phyloP scores from a whole-genome alignment of 2,888 invertebrate species.

The Cylindroiulus punctatus region DNA sequence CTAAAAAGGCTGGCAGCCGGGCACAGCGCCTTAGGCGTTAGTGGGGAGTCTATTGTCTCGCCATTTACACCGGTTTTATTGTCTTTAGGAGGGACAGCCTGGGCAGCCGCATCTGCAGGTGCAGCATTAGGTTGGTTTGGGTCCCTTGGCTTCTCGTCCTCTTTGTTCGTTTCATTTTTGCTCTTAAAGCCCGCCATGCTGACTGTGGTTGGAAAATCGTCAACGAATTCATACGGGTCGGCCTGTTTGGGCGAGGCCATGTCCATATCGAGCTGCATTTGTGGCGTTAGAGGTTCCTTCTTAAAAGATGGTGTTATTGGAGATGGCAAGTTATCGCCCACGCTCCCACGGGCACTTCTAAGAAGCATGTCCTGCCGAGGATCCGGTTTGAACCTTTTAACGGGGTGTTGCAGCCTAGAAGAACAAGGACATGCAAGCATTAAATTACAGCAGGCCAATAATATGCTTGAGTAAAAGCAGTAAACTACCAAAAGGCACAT shows the following conservation, averaged over 20 bases:
- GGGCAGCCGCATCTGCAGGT: constrained; percentile 43
- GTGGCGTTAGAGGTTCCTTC: constrained; percentile 58
- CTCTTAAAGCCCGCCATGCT: constrained; percentile 67
- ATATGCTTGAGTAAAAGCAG: not conserved
- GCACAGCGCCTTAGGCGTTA: constrained; percentile 59
- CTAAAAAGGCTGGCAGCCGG: constrained; percentile 76
- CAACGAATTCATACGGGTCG: constrained; percentile 80
- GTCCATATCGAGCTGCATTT: constrained; percentile 56
- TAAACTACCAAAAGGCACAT: constrained; percentile 53
- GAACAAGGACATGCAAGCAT: constrained; percentile 10
- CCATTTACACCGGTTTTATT: constrained; percentile 43
- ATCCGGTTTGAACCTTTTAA: constrained; percentile 81
- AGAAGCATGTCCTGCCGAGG: constrained; percentile 59
- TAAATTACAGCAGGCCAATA: not conserved
- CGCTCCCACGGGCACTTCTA: constrained; percentile 55
- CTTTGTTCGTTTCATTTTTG: constrained; percentile 62
- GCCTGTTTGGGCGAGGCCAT: constrained; percentile 60
- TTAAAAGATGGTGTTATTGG: constrained; percentile 48
- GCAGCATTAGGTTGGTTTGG: not conserved
- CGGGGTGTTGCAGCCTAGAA: constrained; percentile 84
- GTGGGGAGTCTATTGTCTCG: constrained; percentile 57
- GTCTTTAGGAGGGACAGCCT: constrained; percentile 52
- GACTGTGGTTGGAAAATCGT: constrained; percentile 69
- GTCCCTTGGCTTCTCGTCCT: constrained; percentile 52
- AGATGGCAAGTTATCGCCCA: constrained; percentile 52